phyloP scores from a whole-genome alignment of 2,797 vertebrate genomes.

The Triplophysa yarkandensis region DNA sequence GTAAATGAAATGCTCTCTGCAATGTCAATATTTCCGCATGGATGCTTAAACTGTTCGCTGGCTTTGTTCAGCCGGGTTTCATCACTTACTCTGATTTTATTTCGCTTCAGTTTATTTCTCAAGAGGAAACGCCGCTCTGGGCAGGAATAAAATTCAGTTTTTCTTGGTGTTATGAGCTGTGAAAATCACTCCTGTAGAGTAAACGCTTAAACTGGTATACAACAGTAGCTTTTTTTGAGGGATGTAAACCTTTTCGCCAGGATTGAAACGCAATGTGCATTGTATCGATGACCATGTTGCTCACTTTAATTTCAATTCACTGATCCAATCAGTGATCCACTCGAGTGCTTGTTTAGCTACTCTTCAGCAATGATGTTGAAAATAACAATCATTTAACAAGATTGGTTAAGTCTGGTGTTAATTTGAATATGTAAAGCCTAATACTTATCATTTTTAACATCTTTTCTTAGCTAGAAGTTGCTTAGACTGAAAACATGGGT shows the following conservation, averaged over 20 bases:
- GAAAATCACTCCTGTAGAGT: slow-evolving; percentile 5
- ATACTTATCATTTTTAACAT: not conserved
- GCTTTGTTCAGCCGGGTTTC: slow-evolving; percentile 26
- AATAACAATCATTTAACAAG: not conserved
- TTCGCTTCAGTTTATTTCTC: slow-evolving; percentile 8
- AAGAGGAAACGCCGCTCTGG: not conserved
- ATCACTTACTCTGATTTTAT: slow-evolving; percentile 2
- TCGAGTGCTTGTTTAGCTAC: not conserved
- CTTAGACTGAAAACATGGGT: too few relatives aligned
- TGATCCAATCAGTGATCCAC: not conserved
- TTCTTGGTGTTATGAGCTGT: not conserved
- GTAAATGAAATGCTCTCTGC: not conserved
- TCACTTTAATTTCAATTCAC: not conserved
- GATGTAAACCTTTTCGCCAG: not conserved
- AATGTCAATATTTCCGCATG: not conserved
- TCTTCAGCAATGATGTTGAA: slow-evolving; percentile 1
- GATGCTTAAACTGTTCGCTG: not conserved
- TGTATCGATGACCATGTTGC: not conserved
- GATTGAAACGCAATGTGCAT: not conserved
- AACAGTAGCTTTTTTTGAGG: not conserved
- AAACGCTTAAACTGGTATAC: not conserved
- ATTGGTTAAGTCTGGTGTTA: not conserved
- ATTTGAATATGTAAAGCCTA: not conserved
- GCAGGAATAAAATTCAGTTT: not conserved
- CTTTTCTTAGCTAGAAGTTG: too few relatives aligned